Conservation (phyloP, 2,888 invertebrate species). For the Isotomurus palustris region DNA sequence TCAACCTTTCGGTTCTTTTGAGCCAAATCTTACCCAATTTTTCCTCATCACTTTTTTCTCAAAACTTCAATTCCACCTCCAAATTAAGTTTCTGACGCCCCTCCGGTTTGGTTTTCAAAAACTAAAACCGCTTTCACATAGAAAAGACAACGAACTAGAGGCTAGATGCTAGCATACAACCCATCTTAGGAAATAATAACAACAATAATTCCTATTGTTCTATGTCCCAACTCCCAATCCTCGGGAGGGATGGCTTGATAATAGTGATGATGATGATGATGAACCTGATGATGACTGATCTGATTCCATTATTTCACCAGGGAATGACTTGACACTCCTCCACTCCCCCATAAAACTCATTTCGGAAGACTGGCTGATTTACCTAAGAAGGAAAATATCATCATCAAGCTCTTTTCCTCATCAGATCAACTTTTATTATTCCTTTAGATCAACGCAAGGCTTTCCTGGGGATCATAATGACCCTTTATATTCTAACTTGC, state of each 20-base stretch:
- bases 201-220: background rate
- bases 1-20: conserved; percentile 33
- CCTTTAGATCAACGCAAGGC: too few species aligned
- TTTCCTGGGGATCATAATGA: too few species aligned
- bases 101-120: conserved; percentile 27
- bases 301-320: conserved; percentile 11
- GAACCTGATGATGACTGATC: conserved; percentile 12
- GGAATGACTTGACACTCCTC: conserved; percentile 15
- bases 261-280: background rate
- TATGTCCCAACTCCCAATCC: background rate
- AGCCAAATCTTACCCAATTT: conserved; percentile 39
- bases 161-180: background rate
- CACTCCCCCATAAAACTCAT: too few species aligned
- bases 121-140: background rate
- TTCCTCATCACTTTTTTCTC: conserved; percentile 24
- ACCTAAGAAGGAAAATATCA: too few species aligned
- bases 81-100: conserved; percentile 41
- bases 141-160: background rate
- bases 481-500: too few species aligned
- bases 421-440: too few species aligned
- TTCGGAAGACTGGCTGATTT: too few species aligned
- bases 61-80: conserved; percentile 30
- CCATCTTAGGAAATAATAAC: background rate
- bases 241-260: background rate
- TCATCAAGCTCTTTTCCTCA: too few species aligned